Base-by-base conservation (phyloP, 2,888 invertebrate genomes). In the Drosophila sordidula region DNA sequence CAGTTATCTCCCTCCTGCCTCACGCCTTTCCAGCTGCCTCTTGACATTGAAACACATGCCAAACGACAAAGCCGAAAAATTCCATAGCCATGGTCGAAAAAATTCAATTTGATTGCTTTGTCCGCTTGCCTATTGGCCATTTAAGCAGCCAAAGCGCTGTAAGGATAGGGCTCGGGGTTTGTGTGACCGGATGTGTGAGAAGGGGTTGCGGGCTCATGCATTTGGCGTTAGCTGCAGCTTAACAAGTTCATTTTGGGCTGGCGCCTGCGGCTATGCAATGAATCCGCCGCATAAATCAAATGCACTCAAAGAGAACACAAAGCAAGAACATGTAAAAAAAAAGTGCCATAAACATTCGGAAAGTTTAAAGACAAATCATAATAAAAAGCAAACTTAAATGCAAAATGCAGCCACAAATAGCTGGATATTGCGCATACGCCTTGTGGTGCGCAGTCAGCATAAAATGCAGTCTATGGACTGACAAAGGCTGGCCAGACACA, bases 81-180 rank as follows among this genome's bases (percentile, higher is more conserved):
- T 3, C 39, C 44, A 42, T 3, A 8, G 26, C 16, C 9, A 45
- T 26, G 38, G 44, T 12, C 36, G 51, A 73, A 69, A 84, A 85
- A 79, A 85, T 75, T 84, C 82, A 85, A 81, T 81, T 87, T 78
- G 67, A 80, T 81, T 78, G 72, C 67, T 70, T 87, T 87, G 66
- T 70, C 46, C 80, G 68, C 62, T 44, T 64, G 64, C 71, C 69
- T 70, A 74, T 78, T 81, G 87, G 87, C 84, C 83, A 81, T 81
- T 81, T 81, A 86, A 77, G 84, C 81, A 50, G 67, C 49, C 36
- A 42, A 51, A 47, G 52, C 56, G 29, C 18, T 26, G 14, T 8
- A 29, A 29, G 29, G 8, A 2, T 11, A 11, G 11, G 32, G 11
- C 3, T 3, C 0, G 11, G 32, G 32, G 11, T 3, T 3, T 32